Percentiles rank a stretch among this genome's conserved stretches.
phyloP scores from a whole-genome alignment of 1,140 invertebrate genomes.

The Lordiphosa clarofinis region DNA sequence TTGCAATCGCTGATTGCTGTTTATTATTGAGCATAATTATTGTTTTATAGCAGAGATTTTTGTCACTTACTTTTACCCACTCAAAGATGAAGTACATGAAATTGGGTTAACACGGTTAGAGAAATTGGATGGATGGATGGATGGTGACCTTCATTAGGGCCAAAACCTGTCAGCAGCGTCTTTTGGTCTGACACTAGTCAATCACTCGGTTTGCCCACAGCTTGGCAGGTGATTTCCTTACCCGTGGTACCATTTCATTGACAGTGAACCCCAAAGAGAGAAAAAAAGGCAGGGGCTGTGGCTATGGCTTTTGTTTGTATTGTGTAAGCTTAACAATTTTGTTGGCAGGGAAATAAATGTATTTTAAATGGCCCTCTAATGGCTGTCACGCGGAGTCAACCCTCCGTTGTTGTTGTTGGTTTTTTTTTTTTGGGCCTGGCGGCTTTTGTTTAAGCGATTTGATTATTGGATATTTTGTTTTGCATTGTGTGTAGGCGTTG shows the following conservation, averaged over 20 bases:
- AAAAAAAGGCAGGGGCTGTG: too few relatives aligned
- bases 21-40: conserved; percentile 60
- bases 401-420: conserved; percentile 31
- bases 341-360: conserved; percentile 16
- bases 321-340: conserved; percentile 1
- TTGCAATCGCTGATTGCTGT: conserved; percentile 64
- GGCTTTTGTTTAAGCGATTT: conserved; percentile 3
- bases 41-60: conserved; percentile 6
- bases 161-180: too few relatives aligned
- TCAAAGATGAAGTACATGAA: conserved; percentile 5
- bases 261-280: conserved; percentile 5
- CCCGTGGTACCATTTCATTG: conserved; percentile 6
- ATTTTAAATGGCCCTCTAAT: conserved; percentile 50
- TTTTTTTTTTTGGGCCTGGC: conserved; percentile 24
- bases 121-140: conserved; percentile 2
- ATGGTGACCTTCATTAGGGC: conserved; percentile 10
- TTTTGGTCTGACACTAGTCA: not conserved
- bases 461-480: too few relatives aligned
- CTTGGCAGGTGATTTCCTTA: conserved; percentile 26
- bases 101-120: conserved; percentile 4
- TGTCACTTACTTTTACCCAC: conserved; percentile 14
- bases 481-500: too few relatives aligned
- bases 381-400: conserved; percentile 24
- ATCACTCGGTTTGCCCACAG: not conserved
- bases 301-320: conserved; percentile 1